Evolutionary conservation across 2,113 vertebrate genomes (phyloP).

Genomic region (Gadus macrocephalus): DNA sequence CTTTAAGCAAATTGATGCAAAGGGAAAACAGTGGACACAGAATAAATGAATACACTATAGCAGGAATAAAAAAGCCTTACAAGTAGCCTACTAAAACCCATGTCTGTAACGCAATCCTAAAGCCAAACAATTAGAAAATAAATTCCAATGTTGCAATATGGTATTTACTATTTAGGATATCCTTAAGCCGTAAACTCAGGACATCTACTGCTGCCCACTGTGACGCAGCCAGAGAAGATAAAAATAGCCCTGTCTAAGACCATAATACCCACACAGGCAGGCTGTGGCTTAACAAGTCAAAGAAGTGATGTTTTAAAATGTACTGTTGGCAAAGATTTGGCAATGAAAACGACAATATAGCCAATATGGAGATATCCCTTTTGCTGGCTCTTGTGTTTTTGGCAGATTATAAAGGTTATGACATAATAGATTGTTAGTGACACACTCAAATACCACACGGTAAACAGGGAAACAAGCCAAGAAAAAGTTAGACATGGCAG

Average conservation of each 20-base stretch:
- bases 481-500: not conserved
- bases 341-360: conserved; percentile 1
- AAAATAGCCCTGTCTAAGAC: conserved; percentile 60
- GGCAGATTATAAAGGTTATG: not conserved
- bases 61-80: not conserved
- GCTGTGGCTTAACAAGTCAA: conserved; percentile 36
- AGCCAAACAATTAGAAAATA: too few species aligned
- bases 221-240: conserved; percentile 47
- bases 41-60: too few species aligned
- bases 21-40: not conserved
- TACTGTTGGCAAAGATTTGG: conserved; percentile 8
- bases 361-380: not conserved
- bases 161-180: conserved; percentile 39
- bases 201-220: conserved; percentile 36
- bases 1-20: not conserved
- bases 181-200: conserved; percentile 44
- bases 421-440: not conserved
- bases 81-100: too few species aligned
- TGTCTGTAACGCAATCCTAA: too few species aligned
- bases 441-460: not conserved
- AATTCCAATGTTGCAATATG: conserved; percentile 18
- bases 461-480: not conserved
- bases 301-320: conserved; percentile 21
- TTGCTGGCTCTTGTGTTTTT: not conserved
- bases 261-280: conserved; percentile 17